Percentiles rank a stretch among this genome's conserved stretches.
phyloP scores from a whole-genome alignment of 2,797 vertebrate species.

The Leptodactylus fallax region DNA sequence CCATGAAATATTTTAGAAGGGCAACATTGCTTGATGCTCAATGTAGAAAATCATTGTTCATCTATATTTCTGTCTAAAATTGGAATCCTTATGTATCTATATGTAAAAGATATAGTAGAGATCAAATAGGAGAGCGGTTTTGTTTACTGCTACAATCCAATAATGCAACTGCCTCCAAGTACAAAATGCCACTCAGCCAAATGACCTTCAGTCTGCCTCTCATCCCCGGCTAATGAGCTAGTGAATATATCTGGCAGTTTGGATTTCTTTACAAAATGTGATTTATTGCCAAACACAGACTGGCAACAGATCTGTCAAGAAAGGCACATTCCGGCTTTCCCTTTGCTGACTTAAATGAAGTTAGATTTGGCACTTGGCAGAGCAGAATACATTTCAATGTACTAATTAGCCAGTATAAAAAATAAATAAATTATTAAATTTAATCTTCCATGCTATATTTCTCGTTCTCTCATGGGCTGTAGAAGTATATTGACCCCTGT shows the following conservation, averaged over 20 bases:
- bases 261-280: constrained; percentile 53
- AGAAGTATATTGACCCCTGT: not conserved
- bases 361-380: constrained; percentile 16
- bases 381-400: constrained; percentile 16
- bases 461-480: not conserved
- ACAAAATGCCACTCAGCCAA: constrained; percentile 41
- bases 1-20: not conserved
- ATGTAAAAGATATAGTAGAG: not conserved
- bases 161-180: constrained; percentile 10
- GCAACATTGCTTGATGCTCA: not conserved
- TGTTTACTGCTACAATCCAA: constrained; percentile 33
- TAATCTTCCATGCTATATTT: not conserved
- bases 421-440: not conserved
- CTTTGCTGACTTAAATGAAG: constrained; percentile 40
- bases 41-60: not conserved
- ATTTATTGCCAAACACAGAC: constrained; percentile 51
- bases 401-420: constrained; percentile 6
- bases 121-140: constrained; percentile 10
- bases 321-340: constrained; percentile 13
- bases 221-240: constrained; percentile 51
- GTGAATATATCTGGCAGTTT: constrained; percentile 59
- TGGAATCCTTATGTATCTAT: constrained; percentile 1
- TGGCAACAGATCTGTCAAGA: constrained; percentile 50
- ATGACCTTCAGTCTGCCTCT: constrained; percentile 53
- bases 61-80: not conserved